Evolutionary conservation across 1,140 invertebrate species (phyloP).

Genomic region (Ridgeia piscesae): DNA sequence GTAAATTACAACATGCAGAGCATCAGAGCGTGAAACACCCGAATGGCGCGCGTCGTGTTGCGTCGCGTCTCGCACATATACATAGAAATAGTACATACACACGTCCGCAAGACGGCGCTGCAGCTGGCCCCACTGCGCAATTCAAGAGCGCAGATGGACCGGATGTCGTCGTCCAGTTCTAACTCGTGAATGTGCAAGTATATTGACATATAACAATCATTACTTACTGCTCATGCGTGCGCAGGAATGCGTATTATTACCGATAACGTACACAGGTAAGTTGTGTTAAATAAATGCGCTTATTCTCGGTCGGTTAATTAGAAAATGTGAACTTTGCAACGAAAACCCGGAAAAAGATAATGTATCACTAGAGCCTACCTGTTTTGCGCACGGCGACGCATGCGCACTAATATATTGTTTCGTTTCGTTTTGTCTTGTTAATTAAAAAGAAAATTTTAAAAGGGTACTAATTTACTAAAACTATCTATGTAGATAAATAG

Average conservation of each 20-base stretch:
- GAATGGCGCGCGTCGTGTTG: background rate
- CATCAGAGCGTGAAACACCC: background rate
- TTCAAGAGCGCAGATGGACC: background rate
- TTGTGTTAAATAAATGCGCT: too few species aligned
- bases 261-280: too few species aligned
- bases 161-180: background rate
- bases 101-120: background rate
- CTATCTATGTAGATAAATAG: background rate
- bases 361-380: too few species aligned
- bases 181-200: background rate
- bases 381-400: too few species aligned
- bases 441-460: background rate
- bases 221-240: too few species aligned
- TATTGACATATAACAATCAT: too few species aligned
- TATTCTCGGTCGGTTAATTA: too few species aligned
- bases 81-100: background rate
- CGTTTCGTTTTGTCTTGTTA: background rate
- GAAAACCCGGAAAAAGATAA: too few species aligned
- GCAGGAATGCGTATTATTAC: too few species aligned
- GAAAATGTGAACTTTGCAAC: too few species aligned
- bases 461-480: background rate
- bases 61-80: background rate
- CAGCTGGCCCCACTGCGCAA: background rate
- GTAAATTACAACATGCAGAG: constrained; percentile 42
- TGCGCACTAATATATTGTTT: background rate